Base-by-base conservation (phyloP, 2,113 vertebrate species). In the Leuciscus idus region DNA sequence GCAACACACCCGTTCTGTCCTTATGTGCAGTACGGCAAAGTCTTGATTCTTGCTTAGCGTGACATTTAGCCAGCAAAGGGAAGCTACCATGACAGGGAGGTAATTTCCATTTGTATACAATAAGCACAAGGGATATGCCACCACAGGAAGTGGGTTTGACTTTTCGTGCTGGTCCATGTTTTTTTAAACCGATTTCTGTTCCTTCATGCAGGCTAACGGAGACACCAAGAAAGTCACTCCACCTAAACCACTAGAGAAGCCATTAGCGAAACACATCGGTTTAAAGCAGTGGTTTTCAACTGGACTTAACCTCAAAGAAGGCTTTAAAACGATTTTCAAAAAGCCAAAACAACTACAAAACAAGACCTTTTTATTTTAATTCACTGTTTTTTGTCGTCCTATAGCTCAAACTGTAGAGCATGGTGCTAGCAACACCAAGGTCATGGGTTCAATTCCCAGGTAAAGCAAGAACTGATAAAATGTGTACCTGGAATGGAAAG, bases 181-280 rank as follows among this genome's bases (percentile, higher is more conserved):
- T 30, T 36, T 75, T 39, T 10, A 85, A 50, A 17, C 33, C 11
- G 43, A 62, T 76, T 62, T 76, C 33, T 39, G 33, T 68, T 59
- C 30, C 57, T 85, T 81, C 57, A 61, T 1, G 6, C 28, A 17
- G 61, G 11, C 23, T 33, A 84, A 59, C 17, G 57, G 86, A 87
- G 85, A 77, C 76, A 86, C 73, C 89, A 79, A 83, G 74, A 83
- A 72, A 88, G 81, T 89, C 85, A 85, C 30, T 78, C 50, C 85
- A 93, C 92, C 88, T 91, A 90, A 79, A 84, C 75, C 62, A 64
- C 64, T 88, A 85, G 64, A 80, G 88, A 83, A 87, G 90, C 87
- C 76, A 88, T 92, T 90, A 92, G 81, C 82, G 76, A 26, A 77
- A 83, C 88, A 79, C 88, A 89, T 88, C 84, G 86, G 86, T 75